Evolutionary conservation across 2,113 vertebrate species (phyloP).

Genomic region (Antennarius striatus): DNA sequence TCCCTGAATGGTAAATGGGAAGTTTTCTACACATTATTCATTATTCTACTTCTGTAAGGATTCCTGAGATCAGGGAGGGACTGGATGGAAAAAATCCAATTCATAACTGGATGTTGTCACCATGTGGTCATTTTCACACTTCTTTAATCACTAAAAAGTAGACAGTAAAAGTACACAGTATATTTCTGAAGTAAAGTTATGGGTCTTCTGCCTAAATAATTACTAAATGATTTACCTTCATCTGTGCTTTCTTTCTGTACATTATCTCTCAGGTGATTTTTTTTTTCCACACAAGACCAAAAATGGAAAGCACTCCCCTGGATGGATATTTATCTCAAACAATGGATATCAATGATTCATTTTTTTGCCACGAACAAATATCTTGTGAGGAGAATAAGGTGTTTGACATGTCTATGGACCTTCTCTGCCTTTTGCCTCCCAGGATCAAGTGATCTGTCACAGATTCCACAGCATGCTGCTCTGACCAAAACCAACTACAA

Average conservation of each 20-base stretch:
- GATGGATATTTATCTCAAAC: slow-evolving; percentile 41
- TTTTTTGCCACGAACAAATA: slow-evolving; percentile 20
- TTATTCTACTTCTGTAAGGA: not conserved
- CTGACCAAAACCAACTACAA: slow-evolving; percentile 38
- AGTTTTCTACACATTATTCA: slow-evolving; percentile 23
- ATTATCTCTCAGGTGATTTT: slow-evolving; percentile 31
- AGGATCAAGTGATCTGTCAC: slow-evolving; percentile 31
- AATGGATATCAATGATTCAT: slow-evolving; percentile 21
- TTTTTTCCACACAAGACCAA: slow-evolving; percentile 18
- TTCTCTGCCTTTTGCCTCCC: slow-evolving; percentile 16
- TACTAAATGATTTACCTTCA: not conserved
- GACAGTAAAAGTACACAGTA: not conserved
- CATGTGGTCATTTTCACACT: too few species aligned
- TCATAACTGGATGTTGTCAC: too few species aligned
- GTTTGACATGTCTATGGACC: slow-evolving; percentile 1
- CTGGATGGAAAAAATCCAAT: too few species aligned
- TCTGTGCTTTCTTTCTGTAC: slow-evolving; percentile 5
- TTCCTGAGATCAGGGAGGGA: not conserved
- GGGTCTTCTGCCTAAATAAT: not conserved
- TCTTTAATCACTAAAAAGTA: too few species aligned
- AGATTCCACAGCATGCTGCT: slow-evolving; percentile 51
- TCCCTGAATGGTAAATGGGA: slow-evolving; percentile 12
- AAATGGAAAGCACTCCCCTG: slow-evolving; percentile 18
- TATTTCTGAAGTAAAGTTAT: not conserved
- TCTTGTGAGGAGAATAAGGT: slow-evolving; percentile 11